Percentiles rank a stretch among this genome's conserved stretches.
Conservation (phyloP, 2,113 vertebrate species). For the Pseudorhombus dupliciocellatus region DNA sequence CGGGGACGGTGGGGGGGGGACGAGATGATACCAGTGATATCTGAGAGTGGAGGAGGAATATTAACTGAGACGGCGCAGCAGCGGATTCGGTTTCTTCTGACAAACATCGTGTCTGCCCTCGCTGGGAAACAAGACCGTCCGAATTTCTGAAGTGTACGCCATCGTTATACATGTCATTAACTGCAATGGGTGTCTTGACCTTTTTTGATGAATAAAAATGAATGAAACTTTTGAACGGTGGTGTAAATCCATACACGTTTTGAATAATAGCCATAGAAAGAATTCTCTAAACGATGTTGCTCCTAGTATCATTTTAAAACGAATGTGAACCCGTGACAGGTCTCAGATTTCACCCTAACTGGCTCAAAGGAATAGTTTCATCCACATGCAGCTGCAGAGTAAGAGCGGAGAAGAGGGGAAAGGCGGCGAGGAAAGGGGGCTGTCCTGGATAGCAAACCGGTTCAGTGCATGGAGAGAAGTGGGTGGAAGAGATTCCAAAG, state of each 20-base stretch:
- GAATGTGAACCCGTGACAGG: neutral
- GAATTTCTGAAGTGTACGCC: too few species aligned
- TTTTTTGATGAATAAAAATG: too few species aligned
- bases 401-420: neutral
- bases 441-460: neutral
- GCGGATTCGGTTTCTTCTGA: neutral
- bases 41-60: neutral
- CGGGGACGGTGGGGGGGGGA: neutral
- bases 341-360: slow-evolving; percentile 2
- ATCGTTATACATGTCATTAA: too few species aligned
- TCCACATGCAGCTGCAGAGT: neutral
- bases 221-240: too few species aligned
- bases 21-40: neutral
- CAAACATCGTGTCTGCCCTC: too few species aligned
- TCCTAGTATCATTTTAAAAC: neutral
- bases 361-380: neutral
- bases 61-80: slow-evolving; percentile 6
- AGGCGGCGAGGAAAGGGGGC: neutral
- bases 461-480: slow-evolving; percentile 11
- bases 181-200: too few species aligned
- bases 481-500: neutral
- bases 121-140: too few species aligned
- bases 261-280: too few species aligned
- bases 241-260: too few species aligned
- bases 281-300: neutral